phyloP scores from a whole-genome alignment of 2,797 vertebrate genomes.

The Poeciliopsis infans region DNA sequence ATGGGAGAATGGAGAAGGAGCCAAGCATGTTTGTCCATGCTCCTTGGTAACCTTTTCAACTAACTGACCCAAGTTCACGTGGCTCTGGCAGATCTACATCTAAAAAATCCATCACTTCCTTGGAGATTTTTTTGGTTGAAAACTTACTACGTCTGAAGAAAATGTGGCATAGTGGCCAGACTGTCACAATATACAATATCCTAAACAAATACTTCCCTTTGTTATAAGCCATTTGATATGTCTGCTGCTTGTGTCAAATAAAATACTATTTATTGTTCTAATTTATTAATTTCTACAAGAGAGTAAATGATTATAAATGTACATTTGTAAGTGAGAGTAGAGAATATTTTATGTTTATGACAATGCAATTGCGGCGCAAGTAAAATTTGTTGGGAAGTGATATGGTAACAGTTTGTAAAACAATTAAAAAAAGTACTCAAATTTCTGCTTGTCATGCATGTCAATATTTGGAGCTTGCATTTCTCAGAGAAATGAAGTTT shows the following conservation, averaged over 20 bases:
- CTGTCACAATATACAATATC: slow-evolving; percentile 30
- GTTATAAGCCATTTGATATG: slow-evolving; percentile 69
- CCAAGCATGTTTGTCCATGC: slow-evolving; percentile 80
- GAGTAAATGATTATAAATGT: slow-evolving; percentile 66
- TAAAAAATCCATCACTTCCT: slow-evolving; percentile 66
- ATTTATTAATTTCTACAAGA: slow-evolving; percentile 90
- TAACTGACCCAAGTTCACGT: slow-evolving; percentile 47
- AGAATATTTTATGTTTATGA: slow-evolving; percentile 59
- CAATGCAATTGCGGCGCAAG: slow-evolving; percentile 57
- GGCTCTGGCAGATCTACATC: slow-evolving; percentile 43
- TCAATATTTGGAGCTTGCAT: not conserved
- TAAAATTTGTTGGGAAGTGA: slow-evolving; percentile 57
- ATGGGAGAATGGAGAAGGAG: slow-evolving; percentile 42
- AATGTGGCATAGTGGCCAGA: slow-evolving; percentile 57
- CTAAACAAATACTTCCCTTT: slow-evolving; percentile 47
- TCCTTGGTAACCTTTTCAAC: slow-evolving; percentile 73
- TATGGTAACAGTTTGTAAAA: slow-evolving; percentile 39
- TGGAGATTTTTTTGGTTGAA: slow-evolving; percentile 65
- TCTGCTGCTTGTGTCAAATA: slow-evolving; percentile 84
- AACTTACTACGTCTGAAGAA: slow-evolving; percentile 52
- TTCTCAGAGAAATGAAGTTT: not conserved
- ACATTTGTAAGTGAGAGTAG: slow-evolving; percentile 69
- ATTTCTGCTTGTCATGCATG: not conserved
- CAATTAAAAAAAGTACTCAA: slow-evolving; percentile 39
- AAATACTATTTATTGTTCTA: slow-evolving; percentile 93